Evolutionary conservation across 64 coral and sea anemone genomes (phyloP), one percentile per base, ranked within the genome.

Genomic region (Stichodactyla helianthus): DNA sequence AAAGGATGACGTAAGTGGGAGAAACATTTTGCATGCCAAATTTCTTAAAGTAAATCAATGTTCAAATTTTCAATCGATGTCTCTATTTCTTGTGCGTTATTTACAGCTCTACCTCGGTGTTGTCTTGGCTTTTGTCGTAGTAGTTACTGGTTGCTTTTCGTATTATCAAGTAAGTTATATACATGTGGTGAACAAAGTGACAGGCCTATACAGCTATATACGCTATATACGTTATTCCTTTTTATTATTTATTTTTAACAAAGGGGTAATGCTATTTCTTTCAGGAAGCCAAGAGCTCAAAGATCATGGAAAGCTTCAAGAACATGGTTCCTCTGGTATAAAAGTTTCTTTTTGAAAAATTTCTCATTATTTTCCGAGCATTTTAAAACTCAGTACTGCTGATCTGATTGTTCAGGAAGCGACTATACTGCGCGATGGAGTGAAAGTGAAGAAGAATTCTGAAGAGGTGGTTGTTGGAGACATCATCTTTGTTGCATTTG

Each of bases 231-330:
- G 35, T 44, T 44, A 44, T 44, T 44, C 35, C 35, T 44, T 44
- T 2, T 44, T 44, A 44, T 44, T 44, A 44, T 44, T 44, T 15
- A 15, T 58, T 58, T 58, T 58, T 58, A 58, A 9, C 55, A 44
- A 44, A 9, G 55, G 55, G 8, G 14, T 15, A 15, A 11, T 58
- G 14, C 55, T 15, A 31, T 74, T n/a, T 58, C 10, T 83, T 90
- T 59, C 20, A 98, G 96, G 96, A 98, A 80, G 87, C 96, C 31
- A 98, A 98, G 79, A 97, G 95, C 57, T 97, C 95, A 64, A 93
- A 88, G 64, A 97, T 97, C 79, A 97, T 97, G 95, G 95, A 97
- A 77, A 97, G 95, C 89, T 97, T 97, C 55, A 97, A 93, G 87
- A 97, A 97, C 82, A 93, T 97, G 96, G 93, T 98, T 20, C 96